Evolutionary conservation across 2,797 vertebrate species (phyloP).

Genomic region (Microctenopoma stevenorrisi): DNA sequence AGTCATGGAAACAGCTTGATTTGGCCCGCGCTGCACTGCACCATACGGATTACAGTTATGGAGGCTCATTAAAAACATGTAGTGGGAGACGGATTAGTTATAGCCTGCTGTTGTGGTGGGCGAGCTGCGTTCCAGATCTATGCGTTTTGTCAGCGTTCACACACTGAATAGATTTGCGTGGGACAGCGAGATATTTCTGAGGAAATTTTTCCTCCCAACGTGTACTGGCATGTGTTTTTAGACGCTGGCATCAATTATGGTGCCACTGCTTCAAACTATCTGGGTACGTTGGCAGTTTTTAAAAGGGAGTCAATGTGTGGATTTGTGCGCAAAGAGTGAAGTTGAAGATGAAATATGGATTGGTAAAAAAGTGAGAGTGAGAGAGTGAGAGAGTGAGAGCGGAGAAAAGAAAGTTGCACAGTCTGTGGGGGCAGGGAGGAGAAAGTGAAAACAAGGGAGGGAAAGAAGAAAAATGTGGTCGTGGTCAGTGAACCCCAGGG

Average conservation of each 20-base stretch:
- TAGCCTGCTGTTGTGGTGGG: constrained; percentile 68
- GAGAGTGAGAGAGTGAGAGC: not conserved
- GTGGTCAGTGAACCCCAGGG: constrained; percentile 51
- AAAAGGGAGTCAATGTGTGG: constrained; percentile 12
- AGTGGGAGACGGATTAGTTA: constrained; percentile 73
- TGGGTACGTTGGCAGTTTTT: constrained; percentile 12
- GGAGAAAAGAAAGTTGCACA: constrained; percentile 7
- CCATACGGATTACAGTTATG: constrained; percentile 72
- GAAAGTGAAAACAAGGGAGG: constrained; percentile 40
- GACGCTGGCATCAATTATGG: constrained; percentile 1
- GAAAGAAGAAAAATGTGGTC: constrained; percentile 51
- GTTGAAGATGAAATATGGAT: constrained; percentile 7
- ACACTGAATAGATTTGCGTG: constrained; percentile 46
- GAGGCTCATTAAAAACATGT: constrained; percentile 77
- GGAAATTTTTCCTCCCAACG: constrained; percentile 29
- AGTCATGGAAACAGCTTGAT: constrained; percentile 60
- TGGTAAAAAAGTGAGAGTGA: not conserved
- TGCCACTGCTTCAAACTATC: constrained; percentile 31
- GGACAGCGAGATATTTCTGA: constrained; percentile 40
- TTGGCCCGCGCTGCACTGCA: constrained; percentile 50
- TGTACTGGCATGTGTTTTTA: constrained; percentile 34
- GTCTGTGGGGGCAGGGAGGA: not conserved
- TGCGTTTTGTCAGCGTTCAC: constrained; percentile 51
- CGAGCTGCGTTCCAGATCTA: constrained; percentile 48
- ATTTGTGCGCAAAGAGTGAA: not conserved